Base-by-base conservation (phyloP, 2,113 vertebrate genomes). In the Megaceryle torquata region DNA sequence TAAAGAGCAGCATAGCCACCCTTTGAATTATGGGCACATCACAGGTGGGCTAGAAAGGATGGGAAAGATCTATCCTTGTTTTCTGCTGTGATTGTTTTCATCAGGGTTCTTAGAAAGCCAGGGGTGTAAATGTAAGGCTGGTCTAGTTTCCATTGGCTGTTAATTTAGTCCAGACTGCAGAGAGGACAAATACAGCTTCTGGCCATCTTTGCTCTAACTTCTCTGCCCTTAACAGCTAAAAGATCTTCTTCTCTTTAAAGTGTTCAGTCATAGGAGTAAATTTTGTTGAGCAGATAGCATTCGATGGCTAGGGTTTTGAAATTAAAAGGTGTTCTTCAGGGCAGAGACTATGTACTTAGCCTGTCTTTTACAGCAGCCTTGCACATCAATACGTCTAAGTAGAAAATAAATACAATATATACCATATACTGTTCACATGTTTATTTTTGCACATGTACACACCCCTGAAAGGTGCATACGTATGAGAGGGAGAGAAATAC, bases 261-360 rank as follows among this genome's bases (percentile, higher is more conserved):
- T 76, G 50, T 82, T 89, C 76, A 79, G 53, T 90, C 46, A 46
- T 11, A 68, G 54, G 68, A 95, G 80, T 84, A 93, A 79, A 92
- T 79, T 91, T 69, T 59, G 19, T 57, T 77, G 70, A 93, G 31
- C 9, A n/a, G 50, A 51, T 59, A 75, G 17, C 8, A 63, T 81
- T 75, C 37, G 11, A 72, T 39, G 22, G 15, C 24, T 6, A 78
- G 8, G 5, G 3, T 19, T 78, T 83, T 89, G 54, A 80, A 28
- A 91, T 31, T 10, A 88, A 79, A 63, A 72, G 5, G 12, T 51
- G 11, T 5, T 93, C 56, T 76, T 85, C 48, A 59, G 37, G 46
- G 64, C 29, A 94, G 9, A 70, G 31, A 13, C n/a, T 44, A 46
- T 54, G 31, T 71, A 83, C n/a, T 85, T 56, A 76, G 16, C 19